Base-by-base conservation (phyloP, 2,113 vertebrate species). In the Notothenia rossii region DNA sequence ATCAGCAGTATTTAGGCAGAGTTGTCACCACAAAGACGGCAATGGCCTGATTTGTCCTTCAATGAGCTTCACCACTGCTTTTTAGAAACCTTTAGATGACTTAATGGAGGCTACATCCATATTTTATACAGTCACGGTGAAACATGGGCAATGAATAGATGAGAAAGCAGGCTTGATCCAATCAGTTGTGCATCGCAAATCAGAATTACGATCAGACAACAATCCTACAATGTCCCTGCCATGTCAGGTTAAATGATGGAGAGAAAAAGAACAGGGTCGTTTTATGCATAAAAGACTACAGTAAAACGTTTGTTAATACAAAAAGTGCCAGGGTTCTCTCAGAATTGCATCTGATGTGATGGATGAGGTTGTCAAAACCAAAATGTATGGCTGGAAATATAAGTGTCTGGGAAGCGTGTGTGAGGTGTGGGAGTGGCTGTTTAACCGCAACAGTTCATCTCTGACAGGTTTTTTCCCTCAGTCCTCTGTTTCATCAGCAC, bases 381-480 rank as follows among this genome's bases (percentile, higher is more conserved):
- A 84, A 81, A 87, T 67, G 63, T 77, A 90, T 64, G 62, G 20
- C 62, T 78, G 76, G 40, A 84, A 82, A 84, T 61, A 40, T 75
- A 82, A 74, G 67, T 63, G 73, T 50, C 59, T 60, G 72, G 50
- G 51, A 79, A 71, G 69, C 7, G 51, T 67, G 59, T 58, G 53
- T 68, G 77, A 18, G 58, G 71, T 12, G 62, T 65, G 73, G 75
- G 79, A 77, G 85, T 73, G 74, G 78, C 64, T 18, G 10, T 86
- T 86, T 76, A 83, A 70, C 54, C 48, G 22, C 83, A 64, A 75
- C 81, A 84, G 74, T 80, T 90, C 66, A 83, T 89, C 67, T 78
- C 75, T 86, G 86, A 87, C 75, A 78, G 79, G 64, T 77, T 72
- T 66, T 45, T 2, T 48, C 53, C 68, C 59, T 54, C 55, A 17